phyloP scores from a whole-genome alignment of 2,888 invertebrate species.

The Athalia rosae region DNA sequence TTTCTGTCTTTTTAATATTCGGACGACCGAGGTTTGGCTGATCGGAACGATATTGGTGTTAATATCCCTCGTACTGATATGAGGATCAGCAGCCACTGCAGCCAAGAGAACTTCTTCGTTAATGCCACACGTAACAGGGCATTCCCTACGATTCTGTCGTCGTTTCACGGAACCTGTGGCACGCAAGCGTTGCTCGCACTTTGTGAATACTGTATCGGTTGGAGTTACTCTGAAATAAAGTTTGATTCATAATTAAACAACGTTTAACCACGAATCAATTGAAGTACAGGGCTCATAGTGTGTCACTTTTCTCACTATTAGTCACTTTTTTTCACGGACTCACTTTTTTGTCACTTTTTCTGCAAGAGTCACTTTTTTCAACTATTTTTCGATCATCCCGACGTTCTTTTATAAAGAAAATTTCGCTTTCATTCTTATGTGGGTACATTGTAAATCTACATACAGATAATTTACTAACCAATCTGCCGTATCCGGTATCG shows the following conservation, averaged over 20 bases:
- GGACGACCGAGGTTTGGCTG: neutral
- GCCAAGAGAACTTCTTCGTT: conserved; percentile 13
- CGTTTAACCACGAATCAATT: neutral
- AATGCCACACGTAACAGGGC: neutral
- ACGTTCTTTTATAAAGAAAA: neutral
- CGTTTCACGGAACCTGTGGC: neutral
- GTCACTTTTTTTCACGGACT: neutral
- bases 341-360: conserved; percentile 12
- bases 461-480: conserved; percentile 11
- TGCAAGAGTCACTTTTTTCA: conserved; percentile 7
- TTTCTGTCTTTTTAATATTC: conserved; percentile 58
- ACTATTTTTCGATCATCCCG: neutral
- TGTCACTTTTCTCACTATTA: conserved; percentile 13
- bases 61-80: neutral
- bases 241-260: neutral
- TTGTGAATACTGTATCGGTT: neutral
- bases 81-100: neutral
- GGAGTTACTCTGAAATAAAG: neutral
- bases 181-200: neutral
- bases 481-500: neutral
- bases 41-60: neutral
- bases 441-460: neutral
- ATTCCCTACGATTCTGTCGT: conserved; percentile 9
- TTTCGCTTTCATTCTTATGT: neutral
- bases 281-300: neutral